Base-by-base conservation (phyloP, 2,888 invertebrate genomes). In the Dendrolimus pini region DNA sequence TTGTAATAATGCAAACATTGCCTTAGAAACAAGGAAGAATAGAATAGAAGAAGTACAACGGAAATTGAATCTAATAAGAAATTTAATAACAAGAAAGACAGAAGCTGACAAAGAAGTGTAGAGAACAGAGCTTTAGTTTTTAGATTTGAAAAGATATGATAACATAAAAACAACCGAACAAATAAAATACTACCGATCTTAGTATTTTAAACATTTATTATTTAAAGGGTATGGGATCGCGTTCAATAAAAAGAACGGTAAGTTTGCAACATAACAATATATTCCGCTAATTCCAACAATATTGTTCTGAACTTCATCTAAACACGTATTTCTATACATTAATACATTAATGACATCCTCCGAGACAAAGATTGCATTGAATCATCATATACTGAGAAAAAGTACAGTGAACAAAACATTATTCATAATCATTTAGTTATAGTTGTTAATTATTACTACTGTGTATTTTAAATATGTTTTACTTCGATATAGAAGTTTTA, bases 311-410 rank as follows among this genome's bases (percentile, higher is more conserved):
- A 67, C 67, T 67, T 71, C 69, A 68, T 77, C 76, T 77, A 80
- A 79, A 75, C 71, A 71, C 75, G 83, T 47, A 47, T 47, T 47
- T 47, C 47, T 47, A 47, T 47, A 30, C 12, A 12, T 14, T 47
- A 10, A 47, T 47, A 81, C 71, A 71, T 47, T 47, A 70, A 80
- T 70, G 80, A 76, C 64, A 79, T 81, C 82, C 80, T 79, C 70
- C 70, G 86, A 85, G 89, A 89, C 85, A 88, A 89, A 88, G 85
- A 84, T 89, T 89, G 89, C 89, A 89, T 89, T 89, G 89, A 89
- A 88, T 79, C 89, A 82, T 82, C 87, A 62, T 71, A 77, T 77
- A 86, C 78, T 81, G 81, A 86, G 78, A 82, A 76, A 83, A 76
- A 83, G 75, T 82, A 82, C 78, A 83, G 82, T 85, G 84, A 83